Evolutionary conservation across 1,140 invertebrate genomes (phyloP), one percentile per base, ranked within the genome.

Genomic region (Drosophila lacertosa): DNA sequence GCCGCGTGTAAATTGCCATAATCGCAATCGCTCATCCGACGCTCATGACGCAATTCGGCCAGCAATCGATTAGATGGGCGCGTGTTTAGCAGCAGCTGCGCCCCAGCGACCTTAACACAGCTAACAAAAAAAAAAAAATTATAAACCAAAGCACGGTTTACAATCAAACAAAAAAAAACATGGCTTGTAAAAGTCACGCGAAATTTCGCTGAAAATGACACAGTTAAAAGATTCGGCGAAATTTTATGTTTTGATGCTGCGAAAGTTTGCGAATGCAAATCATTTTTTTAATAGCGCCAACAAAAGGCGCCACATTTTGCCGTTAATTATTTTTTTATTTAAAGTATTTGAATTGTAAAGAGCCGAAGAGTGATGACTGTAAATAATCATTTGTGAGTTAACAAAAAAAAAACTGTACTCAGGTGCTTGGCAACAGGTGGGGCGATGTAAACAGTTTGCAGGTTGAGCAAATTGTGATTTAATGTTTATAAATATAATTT

Each of bases 401-500:
- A 67, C 75, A 79, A 35, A 35, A 13, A 4, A 33, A 33, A 33
- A 33, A n/a, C 26, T 0, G 26, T 29, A 29, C 2, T 62, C 57
- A 42, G 54, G 16, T 67, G 35, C 16, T 44, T 50, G 37, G 64
- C 13, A 66, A 58, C 53, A 42, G 37, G 51, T 44, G 16, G 45
- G 39, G 10, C 16, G 20, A 9, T 13, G 32, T 26, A 59, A 55
- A 39, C 51, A 51, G 11, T n/a, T 11, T 9, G 24, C 16, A 22
- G 15, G n/a, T 6, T 63, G 55, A 39, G 26, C 32, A 47, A 72
- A 60, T 58, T 75, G 71, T 73, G 76, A 73, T 86, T 76, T 64
- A 79, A 76, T 84, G 73, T 86, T 84, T 84, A 86, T 72, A 80
- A 84, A 83, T 80, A 83, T 53, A 47, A 74, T 71, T 83, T 48